These are phyloP conservation scores for Drosophila multiciliata DNA, from an alignment of 2,888 invertebrate genomes.

Conservation along the genomic window DNA sequence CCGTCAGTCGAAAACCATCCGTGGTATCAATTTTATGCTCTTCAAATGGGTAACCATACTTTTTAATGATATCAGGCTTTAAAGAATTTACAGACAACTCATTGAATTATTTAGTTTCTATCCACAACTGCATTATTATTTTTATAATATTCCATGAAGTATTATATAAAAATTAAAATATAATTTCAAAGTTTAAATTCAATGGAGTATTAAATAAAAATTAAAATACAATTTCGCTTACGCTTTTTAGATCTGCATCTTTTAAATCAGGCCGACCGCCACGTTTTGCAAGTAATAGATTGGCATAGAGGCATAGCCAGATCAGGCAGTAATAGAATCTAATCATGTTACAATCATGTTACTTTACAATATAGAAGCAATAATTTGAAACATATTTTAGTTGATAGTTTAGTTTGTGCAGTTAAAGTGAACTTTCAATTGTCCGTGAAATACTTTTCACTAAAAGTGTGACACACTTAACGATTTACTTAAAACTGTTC, in stretches of 20 bases:
- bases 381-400: background rate
- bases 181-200: background rate
- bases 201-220: background rate
- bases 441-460: background rate
- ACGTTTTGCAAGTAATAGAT: conserved; percentile 5
- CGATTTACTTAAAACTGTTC: background rate
- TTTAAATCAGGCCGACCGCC: conserved; percentile 8
- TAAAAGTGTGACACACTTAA: background rate
- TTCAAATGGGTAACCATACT: conserved; percentile 88
- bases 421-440: too few species aligned
- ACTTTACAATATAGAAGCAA: background rate
- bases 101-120: background rate
- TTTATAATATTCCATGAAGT: too few species aligned
- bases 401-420: background rate
- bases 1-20: conserved; percentile 90
- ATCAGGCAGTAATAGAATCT: conserved; percentile 23
- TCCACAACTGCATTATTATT: background rate
- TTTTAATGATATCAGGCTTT: conserved; percentile 79
- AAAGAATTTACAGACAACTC: background rate
- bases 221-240: conserved; percentile 13
- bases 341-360: conserved; percentile 20
- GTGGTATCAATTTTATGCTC: conserved; percentile 87
- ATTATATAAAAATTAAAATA: background rate
- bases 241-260: conserved; percentile 43
- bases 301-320: conserved; percentile 17